phyloP scores from a whole-genome alignment of 2,797 vertebrate species.

The Sardinella longiceps region DNA sequence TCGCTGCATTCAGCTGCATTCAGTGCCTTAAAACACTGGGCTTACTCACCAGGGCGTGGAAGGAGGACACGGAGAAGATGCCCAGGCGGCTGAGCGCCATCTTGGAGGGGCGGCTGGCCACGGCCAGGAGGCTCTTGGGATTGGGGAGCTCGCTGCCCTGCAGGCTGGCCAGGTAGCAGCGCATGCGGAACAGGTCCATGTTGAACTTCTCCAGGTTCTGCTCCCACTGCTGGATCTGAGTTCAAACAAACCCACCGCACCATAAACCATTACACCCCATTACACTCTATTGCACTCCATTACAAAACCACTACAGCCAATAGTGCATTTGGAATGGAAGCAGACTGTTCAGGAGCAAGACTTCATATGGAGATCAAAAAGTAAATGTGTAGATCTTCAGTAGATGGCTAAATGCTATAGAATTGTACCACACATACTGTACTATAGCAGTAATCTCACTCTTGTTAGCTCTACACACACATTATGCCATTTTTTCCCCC shows the following conservation, averaged over 20 bases:
- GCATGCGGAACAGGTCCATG: conserved; percentile 89
- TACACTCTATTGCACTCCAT: too few relatives aligned
- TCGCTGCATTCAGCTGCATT: too few relatives aligned
- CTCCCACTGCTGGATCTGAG: conserved; percentile 94
- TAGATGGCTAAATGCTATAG: neutral
- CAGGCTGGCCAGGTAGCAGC: conserved; percentile 90
- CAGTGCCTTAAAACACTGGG: neutral
- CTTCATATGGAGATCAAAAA: too few relatives aligned
- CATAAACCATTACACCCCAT: neutral
- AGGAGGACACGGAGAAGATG: conserved; percentile 90
- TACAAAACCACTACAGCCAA: too few relatives aligned
- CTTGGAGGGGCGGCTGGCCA: conserved; percentile 88
- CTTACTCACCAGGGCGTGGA: conserved; percentile 88
- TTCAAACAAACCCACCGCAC: neutral
- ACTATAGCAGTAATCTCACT: neutral
- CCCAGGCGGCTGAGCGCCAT: conserved; percentile 84
- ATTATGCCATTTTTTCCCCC: neutral
- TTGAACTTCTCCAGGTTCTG: conserved; percentile 95
- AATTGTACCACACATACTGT: neutral
- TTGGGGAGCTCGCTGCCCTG: conserved; percentile 93
- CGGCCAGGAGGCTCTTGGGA: conserved; percentile 89
- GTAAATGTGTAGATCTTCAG: too few relatives aligned
- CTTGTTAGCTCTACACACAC: neutral
- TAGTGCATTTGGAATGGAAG: too few relatives aligned
- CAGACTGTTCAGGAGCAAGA: too few relatives aligned